A percentile compares a stretch with the other conserved stretches of the same genome.
These are phyloP conservation scores for Bombus ignitus DNA, from an alignment of 1,140 invertebrate species.

Conservation along the genomic window DNA sequence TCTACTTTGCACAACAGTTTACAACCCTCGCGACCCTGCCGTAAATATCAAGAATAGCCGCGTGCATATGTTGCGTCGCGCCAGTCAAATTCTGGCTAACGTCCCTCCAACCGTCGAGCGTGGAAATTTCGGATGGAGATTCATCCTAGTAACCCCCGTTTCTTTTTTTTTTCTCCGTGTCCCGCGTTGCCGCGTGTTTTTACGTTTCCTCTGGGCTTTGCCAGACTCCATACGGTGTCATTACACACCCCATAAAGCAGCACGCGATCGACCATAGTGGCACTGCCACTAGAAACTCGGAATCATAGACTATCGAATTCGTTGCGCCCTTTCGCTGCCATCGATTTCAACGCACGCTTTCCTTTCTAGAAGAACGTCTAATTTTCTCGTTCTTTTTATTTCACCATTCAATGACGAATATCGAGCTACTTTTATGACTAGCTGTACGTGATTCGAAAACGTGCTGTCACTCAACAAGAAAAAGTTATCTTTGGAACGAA, in stretches of 20 bases:
- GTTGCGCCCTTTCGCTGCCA: not conserved
- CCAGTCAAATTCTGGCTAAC: slow-evolving; percentile 53
- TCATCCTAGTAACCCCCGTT: slow-evolving; percentile 58
- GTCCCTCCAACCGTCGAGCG: slow-evolving; percentile 29
- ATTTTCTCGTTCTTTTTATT: too few relatives aligned
- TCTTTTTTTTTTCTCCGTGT: not conserved
- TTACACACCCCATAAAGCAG: slow-evolving; percentile 74
- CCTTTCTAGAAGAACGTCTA: too few relatives aligned
- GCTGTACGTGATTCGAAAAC: too few relatives aligned
- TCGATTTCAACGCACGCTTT: not conserved
- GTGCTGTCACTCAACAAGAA: not conserved
- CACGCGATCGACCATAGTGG: slow-evolving; percentile 52
- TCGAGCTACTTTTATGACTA: too few relatives aligned
- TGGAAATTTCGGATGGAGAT: slow-evolving; percentile 66
- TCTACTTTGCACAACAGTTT: slow-evolving; percentile 66
- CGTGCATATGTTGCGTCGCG: slow-evolving; percentile 48
- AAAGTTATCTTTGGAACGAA: not conserved
- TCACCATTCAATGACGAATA: too few relatives aligned
- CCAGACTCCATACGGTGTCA: slow-evolving; percentile 59
- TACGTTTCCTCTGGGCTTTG: slow-evolving; percentile 74
- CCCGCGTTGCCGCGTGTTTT: slow-evolving; percentile 48
- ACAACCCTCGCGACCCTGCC: slow-evolving; percentile 55
- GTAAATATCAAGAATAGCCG: slow-evolving; percentile 57
- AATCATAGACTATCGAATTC: slow-evolving; percentile 55
- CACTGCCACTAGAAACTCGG: slow-evolving; percentile 48